These are phyloP conservation scores for Aythya baeri DNA, from an alignment of 2,113 vertebrate species.

Conservation along the genomic window DNA sequence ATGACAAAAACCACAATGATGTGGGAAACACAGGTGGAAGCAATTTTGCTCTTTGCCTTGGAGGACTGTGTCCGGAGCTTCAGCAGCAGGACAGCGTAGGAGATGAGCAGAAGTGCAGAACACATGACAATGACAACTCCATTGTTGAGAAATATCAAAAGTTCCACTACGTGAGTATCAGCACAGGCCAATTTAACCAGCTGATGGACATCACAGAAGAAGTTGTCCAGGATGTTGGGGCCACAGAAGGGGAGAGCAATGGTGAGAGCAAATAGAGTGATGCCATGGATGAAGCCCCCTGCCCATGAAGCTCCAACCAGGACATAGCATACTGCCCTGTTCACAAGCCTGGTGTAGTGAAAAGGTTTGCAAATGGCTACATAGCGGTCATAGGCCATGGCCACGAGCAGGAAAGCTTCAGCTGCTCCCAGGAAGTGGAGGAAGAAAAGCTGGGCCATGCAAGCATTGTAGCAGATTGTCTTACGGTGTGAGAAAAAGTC, in stretches of 20 bases:
- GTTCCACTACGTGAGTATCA: background rate
- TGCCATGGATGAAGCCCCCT: background rate
- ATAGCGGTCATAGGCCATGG: conserved; percentile 58
- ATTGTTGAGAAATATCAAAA: background rate
- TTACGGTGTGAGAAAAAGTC: conserved; percentile 23
- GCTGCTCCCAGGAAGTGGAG: conserved; percentile 48
- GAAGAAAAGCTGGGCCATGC: conserved; percentile 60
- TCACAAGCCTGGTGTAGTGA: conserved; percentile 40
- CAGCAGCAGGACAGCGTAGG: background rate
- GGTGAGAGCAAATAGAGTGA: background rate
- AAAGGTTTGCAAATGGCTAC: conserved; percentile 52
- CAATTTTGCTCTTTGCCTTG: background rate
- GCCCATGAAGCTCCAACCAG: background rate
- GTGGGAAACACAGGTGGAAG: background rate
- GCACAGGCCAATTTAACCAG: background rate
- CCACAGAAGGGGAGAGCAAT: background rate
- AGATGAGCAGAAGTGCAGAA: background rate
- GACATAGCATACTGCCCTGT: background rate
- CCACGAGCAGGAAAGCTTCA: conserved; percentile 34
- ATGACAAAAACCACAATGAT: background rate
- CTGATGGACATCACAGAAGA: conserved; percentile 8
- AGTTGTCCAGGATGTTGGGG: background rate
- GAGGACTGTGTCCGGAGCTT: background rate
- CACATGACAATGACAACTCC: background rate
- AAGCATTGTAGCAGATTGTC: conserved; percentile 44